phyloP scores from a whole-genome alignment of 2,888 invertebrate genomes.

The Torymus texanus region DNA sequence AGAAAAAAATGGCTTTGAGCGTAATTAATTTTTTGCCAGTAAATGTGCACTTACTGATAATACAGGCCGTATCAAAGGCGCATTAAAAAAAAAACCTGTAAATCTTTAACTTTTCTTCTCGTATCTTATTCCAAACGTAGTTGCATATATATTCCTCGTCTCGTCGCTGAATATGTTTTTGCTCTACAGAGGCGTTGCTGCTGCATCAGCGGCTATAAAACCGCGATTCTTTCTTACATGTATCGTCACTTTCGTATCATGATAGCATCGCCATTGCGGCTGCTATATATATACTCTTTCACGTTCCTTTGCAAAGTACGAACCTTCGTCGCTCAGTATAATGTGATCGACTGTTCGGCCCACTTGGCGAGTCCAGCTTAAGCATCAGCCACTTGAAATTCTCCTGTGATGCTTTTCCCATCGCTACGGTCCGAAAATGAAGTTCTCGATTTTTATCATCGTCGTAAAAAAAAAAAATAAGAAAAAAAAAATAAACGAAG shows the following conservation, averaged over 20 bases:
- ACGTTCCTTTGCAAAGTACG: constrained; percentile 49
- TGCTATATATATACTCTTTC: background rate
- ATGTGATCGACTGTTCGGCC: constrained; percentile 64
- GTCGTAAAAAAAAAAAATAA: background rate
- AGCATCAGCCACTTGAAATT: constrained; percentile 51
- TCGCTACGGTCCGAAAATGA: constrained; percentile 5
- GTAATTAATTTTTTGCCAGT: too few species aligned
- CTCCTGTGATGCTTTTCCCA: constrained; percentile 23
- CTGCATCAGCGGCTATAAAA: background rate
- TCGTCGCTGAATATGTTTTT: too few species aligned
- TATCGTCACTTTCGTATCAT: constrained; percentile 6
- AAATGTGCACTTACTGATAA: too few species aligned
- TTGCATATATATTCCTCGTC: too few species aligned
- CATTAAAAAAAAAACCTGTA: too few species aligned
- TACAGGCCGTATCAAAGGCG: too few species aligned
- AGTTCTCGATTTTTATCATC: constrained; percentile 32
- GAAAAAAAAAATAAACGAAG: background rate
- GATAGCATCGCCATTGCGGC: too few species aligned
- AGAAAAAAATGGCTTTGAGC: too few species aligned
- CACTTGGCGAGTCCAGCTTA: constrained; percentile 50
- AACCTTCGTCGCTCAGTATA: constrained; percentile 60
- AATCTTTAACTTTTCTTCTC: too few species aligned
- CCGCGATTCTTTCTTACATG: background rate
- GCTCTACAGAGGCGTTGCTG: background rate
- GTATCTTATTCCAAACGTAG: too few species aligned